A percentile compares a stretch with the other conserved stretches of the same genome.
Evolutionary conservation across 2,113 vertebrate genomes (phyloP).

Genomic region (Acanthisitta chloris): DNA sequence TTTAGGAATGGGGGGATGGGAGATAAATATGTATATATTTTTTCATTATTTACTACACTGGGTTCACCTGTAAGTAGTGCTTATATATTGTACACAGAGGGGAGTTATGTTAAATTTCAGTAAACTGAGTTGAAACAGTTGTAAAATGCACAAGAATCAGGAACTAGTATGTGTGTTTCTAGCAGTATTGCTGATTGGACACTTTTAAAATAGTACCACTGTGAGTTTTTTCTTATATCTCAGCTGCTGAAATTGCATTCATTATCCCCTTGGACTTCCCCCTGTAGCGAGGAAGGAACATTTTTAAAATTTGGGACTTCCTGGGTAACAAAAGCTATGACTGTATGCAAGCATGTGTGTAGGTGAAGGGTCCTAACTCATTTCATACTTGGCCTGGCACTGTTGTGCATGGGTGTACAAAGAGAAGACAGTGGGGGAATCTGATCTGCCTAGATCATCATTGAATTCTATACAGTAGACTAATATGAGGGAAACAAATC

Average conservation of each 20-base stretch:
- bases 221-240: neutral
- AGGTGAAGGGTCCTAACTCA: neutral
- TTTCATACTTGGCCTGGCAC: neutral
- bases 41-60: neutral
- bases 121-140: neutral
- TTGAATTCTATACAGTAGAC: accelerated
- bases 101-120: neutral
- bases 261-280: neutral
- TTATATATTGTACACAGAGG: neutral
- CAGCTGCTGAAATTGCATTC: neutral
- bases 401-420: neutral
- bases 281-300: neutral
- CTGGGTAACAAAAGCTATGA: neutral
- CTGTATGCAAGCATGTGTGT: neutral
- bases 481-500: neutral
- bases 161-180: neutral
- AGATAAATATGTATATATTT: neutral
- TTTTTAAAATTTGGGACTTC: neutral
- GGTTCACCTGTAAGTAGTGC: neutral
- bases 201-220: neutral
- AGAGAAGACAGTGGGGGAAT: neutral
- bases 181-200: neutral
- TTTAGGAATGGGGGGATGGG: neutral
- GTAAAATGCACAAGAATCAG: neutral
- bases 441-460: neutral